Conservation (phyloP, 1,140 invertebrate species). For the Nixonia krombeini region DNA sequence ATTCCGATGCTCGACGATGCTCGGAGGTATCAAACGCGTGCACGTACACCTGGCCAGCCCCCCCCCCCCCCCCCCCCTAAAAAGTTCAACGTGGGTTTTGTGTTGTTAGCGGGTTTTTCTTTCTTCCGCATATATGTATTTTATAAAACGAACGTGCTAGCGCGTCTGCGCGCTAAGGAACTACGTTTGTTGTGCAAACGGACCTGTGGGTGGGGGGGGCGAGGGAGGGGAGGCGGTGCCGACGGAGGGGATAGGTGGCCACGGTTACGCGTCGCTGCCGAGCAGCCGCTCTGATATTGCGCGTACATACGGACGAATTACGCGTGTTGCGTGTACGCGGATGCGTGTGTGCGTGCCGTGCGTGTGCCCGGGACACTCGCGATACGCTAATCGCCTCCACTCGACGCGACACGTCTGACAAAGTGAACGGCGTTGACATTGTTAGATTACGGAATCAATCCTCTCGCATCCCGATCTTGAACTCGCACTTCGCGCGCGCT, state of each 20-base stretch:
- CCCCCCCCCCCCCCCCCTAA: too few species aligned
- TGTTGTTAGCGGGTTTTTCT: too few species aligned
- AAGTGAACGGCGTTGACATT: conserved; percentile 51
- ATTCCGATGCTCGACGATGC: too few species aligned
- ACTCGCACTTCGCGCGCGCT: conserved; percentile 42
- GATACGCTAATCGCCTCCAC: conserved; percentile 45
- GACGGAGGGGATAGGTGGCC: conserved; percentile 59
- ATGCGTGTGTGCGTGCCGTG: conserved; percentile 25
- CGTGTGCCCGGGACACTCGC: conserved; percentile 14
- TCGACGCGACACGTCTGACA: conserved; percentile 31
- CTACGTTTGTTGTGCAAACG: too few species aligned
- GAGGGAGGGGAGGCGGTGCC: conserved; percentile 8
- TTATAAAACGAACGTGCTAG: too few species aligned
- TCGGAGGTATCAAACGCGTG: too few species aligned
- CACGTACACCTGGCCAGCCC: too few species aligned
- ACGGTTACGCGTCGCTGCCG: conserved; percentile 61
- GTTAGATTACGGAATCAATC: conserved; percentile 51
- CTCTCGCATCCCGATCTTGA: conserved; percentile 50
- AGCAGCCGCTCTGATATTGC: conserved; percentile 49
- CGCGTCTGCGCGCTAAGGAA: too few species aligned
- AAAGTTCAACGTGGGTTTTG: too few species aligned
- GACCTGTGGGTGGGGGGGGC: too few species aligned
- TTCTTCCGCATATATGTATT: too few species aligned
- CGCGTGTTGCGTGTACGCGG: conserved; percentile 24
- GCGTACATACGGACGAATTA: conserved; percentile 41